Percentiles rank a stretch among this genome's conserved stretches.
Evolutionary conservation across 2,888 invertebrate genomes (phyloP).

Genomic region (Phytoseiulus persimilis): DNA sequence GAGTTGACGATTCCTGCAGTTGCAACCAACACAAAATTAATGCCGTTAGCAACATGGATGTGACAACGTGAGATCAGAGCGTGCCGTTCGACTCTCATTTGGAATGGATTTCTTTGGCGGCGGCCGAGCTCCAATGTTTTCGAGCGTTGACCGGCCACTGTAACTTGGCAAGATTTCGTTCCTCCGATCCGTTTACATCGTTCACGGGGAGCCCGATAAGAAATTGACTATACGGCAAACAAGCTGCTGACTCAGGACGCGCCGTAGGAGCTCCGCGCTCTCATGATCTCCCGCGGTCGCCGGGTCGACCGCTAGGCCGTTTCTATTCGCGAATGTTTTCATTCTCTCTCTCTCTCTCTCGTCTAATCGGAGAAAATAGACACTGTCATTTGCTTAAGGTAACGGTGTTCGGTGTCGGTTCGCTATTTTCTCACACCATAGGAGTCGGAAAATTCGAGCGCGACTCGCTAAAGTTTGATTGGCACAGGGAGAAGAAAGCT

Average conservation of each 20-base stretch:
- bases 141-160: not conserved
- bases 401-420: not conserved
- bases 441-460: too few species aligned
- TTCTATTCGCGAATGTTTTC: not conserved
- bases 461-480: too few species aligned
- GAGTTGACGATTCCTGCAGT: not conserved
- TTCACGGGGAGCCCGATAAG: not conserved
- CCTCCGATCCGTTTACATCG: not conserved
- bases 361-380: too few species aligned
- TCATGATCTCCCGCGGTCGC: not conserved
- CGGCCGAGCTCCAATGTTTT: not conserved
- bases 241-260: conserved; percentile 5
- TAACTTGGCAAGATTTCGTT: not conserved
- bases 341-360: not conserved
- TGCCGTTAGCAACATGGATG: conserved; percentile 10
- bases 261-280: not conserved
- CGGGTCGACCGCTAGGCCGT: not conserved
- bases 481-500: too few species aligned
- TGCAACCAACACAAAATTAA: not conserved
- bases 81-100: conserved; percentile 13
- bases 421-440: too few species aligned
- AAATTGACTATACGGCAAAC: not conserved
- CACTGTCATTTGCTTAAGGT: not conserved
- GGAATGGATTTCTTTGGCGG: not conserved
- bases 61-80: not conserved